A percentile compares a stretch with the other conserved stretches of the same genome.
phyloP scores from a whole-genome alignment of 2,113 vertebrate species.

The Aplodontia rufa region DNA sequence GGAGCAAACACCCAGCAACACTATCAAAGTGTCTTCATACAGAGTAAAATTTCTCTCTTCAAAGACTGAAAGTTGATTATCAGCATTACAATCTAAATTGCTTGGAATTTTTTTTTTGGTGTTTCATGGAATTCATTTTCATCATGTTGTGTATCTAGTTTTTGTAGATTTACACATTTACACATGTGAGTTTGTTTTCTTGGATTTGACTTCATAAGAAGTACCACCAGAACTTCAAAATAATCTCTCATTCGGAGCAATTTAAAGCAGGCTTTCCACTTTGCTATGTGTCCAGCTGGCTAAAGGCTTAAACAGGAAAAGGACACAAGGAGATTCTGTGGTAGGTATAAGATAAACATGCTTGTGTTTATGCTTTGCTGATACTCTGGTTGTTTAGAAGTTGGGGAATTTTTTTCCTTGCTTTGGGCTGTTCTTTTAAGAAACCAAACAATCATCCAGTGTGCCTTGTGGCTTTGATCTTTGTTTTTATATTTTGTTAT shows the following conservation, averaged over 20 bases:
- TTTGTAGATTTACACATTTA: slow-evolving; percentile 62
- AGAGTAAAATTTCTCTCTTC: slow-evolving; percentile 48
- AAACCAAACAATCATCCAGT: slow-evolving; percentile 77
- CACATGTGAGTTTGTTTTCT: slow-evolving; percentile 66
- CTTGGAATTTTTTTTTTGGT: slow-evolving; percentile 7
- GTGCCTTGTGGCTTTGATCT: slow-evolving; percentile 79
- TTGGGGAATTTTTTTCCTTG: slow-evolving; percentile 74
- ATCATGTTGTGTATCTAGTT: slow-evolving; percentile 41
- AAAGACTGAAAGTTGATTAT: slow-evolving; percentile 41
- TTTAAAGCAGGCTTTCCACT: slow-evolving; percentile 75
- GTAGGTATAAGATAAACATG: slow-evolving; percentile 83
- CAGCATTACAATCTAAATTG: slow-evolving; percentile 37
- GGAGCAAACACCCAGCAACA: background rate
- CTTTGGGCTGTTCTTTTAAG: slow-evolving; percentile 80
- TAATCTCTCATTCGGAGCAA: slow-evolving; percentile 70
- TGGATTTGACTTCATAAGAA: slow-evolving; percentile 68
- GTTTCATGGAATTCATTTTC: slow-evolving; percentile 57
- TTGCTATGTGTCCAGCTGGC: slow-evolving; percentile 77
- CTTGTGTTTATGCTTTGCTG: slow-evolving; percentile 78
- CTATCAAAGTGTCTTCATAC: slow-evolving; percentile 18
- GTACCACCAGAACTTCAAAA: slow-evolving; percentile 66
- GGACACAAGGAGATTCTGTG: slow-evolving; percentile 76
- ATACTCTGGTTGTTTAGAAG: slow-evolving; percentile 82
- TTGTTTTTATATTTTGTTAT: slow-evolving; percentile 81
- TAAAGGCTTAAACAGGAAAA: slow-evolving; percentile 77